Evolutionary conservation across 2,113 vertebrate genomes (phyloP).

Genomic region (Rhinoptilus africanus): DNA sequence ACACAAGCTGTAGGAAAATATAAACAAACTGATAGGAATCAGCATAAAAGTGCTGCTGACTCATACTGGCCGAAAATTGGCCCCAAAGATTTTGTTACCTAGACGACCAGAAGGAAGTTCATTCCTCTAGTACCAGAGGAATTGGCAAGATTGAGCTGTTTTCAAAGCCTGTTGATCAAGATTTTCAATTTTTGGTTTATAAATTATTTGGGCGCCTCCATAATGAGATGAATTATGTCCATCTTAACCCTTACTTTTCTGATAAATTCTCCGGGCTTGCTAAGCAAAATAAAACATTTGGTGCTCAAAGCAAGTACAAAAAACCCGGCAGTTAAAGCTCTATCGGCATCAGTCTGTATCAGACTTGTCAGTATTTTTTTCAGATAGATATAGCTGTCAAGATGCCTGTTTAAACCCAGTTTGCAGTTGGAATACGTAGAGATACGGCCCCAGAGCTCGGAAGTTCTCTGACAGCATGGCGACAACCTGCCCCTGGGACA

Average conservation of each 20-base stretch:
- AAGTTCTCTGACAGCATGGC: not conserved
- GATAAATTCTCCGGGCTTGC: not conserved
- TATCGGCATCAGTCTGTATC: accelerated
- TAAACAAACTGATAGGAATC: not conserved
- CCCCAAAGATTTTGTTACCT: not conserved
- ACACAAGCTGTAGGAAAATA: not conserved
- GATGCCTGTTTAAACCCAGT: not conserved
- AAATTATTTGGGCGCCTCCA: not conserved
- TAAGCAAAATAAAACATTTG: not conserved
- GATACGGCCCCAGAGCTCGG: not conserved
- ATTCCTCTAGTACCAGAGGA: not conserved
- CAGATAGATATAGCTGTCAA: not conserved
- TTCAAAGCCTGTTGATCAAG: not conserved
- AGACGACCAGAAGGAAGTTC: not conserved
- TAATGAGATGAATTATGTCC: not conserved
- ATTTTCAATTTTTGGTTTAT: not conserved
- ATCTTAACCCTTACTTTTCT: not conserved
- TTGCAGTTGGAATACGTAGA: not conserved
- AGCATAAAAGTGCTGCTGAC: not conserved
- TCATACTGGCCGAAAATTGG: not conserved
- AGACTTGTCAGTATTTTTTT: not conserved
- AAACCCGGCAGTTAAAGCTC: not conserved
- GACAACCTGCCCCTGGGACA: not conserved
- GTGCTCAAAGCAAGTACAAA: not conserved
- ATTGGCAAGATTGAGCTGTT: not conserved